phyloP scores from a whole-genome alignment of 2,113 vertebrate genomes.

The Paralichthys olivaceus region DNA sequence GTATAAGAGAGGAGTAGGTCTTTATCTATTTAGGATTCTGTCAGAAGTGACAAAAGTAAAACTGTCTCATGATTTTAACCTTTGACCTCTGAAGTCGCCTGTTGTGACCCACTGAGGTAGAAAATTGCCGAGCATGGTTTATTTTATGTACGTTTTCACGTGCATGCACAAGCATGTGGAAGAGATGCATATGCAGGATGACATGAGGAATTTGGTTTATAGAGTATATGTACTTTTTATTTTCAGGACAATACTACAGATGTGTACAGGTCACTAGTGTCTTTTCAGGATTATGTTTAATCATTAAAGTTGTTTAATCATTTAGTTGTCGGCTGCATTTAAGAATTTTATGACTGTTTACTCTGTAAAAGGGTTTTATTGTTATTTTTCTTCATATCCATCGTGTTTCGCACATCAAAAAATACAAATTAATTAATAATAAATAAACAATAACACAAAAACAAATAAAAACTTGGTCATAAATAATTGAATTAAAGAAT shows the following conservation, averaged over 20 bases:
- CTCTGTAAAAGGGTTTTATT: too few species aligned
- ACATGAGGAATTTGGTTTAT: background rate
- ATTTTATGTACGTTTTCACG: background rate
- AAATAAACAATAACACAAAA: too few species aligned
- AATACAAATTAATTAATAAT: too few species aligned
- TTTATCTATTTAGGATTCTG: conserved; percentile 8
- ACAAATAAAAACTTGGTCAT: too few species aligned
- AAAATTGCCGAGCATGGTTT: conserved; percentile 23
- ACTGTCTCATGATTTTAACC: conserved; percentile 29
- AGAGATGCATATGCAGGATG: background rate
- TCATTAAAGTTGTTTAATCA: too few species aligned
- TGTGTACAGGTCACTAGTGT: too few species aligned
- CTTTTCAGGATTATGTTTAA: too few species aligned
- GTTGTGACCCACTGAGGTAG: conserved; percentile 42
- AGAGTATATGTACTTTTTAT: background rate
- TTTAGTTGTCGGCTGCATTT: too few species aligned
- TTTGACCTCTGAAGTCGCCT: conserved; percentile 34
- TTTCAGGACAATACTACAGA: background rate
- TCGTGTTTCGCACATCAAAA: too few species aligned
- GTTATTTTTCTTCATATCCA: too few species aligned
- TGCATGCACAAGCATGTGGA: conserved; percentile 7
- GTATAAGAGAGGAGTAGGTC: conserved; percentile 16
- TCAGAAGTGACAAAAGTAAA: conserved; percentile 22
- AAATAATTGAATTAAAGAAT: too few species aligned
- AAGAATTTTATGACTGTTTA: too few species aligned